Evolutionary conservation across 2,888 invertebrate species (phyloP).

Genomic region (Diloba caeruleocephala): DNA sequence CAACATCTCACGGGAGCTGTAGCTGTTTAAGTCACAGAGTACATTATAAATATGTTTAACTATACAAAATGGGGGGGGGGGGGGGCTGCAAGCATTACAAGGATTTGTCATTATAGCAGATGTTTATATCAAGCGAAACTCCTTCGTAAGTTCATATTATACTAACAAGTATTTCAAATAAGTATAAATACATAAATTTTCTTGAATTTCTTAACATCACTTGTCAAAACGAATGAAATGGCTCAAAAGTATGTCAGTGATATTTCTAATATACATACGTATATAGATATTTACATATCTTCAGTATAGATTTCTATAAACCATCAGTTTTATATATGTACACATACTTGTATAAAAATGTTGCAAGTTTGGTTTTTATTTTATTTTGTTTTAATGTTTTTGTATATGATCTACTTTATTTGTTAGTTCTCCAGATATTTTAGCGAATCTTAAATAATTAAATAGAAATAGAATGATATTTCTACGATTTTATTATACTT

Average conservation of each 20-base stretch:
- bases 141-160: constrained; percentile 16
- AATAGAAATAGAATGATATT: constrained; percentile 31
- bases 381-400: constrained; percentile 37
- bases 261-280: constrained; percentile 15
- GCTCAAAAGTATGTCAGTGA: constrained; percentile 41
- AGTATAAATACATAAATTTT: background rate
- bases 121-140: constrained; percentile 13
- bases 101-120: constrained; percentile 2
- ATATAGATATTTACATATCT: constrained; percentile 8
- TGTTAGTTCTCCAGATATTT: constrained; percentile 64
- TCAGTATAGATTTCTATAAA: constrained; percentile 8
- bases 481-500: constrained; percentile 30
- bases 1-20: no score
- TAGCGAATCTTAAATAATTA: constrained; percentile 56
- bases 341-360: constrained; percentile 15
- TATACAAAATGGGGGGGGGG: background rate
- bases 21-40: no score
- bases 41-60: no score
- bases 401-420: constrained; percentile 50
- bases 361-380: constrained; percentile 41
- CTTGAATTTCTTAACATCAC: constrained; percentile 25
- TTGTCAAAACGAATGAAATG: constrained; percentile 37
- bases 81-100: no score
- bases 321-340: constrained; percentile 13
- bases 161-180: constrained; percentile 34